Evolutionary conservation across 2,888 invertebrate species (phyloP).

Genomic region (Temnothorax ravouxi): DNA sequence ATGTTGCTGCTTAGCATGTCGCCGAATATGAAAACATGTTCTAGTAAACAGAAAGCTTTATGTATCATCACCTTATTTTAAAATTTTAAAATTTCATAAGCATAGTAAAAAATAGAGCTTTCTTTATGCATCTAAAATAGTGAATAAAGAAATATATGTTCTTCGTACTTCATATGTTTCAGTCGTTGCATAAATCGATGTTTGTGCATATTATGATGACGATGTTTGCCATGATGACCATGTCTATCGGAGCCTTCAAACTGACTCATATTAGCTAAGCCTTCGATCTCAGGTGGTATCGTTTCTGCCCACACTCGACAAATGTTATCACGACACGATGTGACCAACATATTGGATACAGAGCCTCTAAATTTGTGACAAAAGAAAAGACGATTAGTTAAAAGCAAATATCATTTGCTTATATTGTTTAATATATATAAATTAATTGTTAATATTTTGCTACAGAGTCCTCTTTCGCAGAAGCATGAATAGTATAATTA

Average conservation of each 20-base stretch:
- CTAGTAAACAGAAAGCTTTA: conserved; percentile 85
- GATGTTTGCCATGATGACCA: conserved; percentile 91
- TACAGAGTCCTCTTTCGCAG: neutral
- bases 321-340: conserved; percentile 99
- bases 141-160: neutral
- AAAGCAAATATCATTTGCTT: neutral
- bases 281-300: conserved; percentile 96
- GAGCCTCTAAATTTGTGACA: conserved; percentile 91
- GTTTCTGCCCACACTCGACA: conserved; percentile 99
- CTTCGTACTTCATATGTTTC: conserved; percentile 96
- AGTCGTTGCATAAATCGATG: conserved; percentile 98
- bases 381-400: neutral
- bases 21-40: conserved; percentile 96
- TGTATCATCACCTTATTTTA: conserved; percentile 53
- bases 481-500: neutral
- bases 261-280: conserved; percentile 91
- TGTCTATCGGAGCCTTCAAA: conserved; percentile 89
- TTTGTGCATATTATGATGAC: conserved; percentile 96
- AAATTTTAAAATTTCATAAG: conserved; percentile 1
- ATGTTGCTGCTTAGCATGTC: conserved; percentile 93
- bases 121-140: neutral
- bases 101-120: conserved; percentile 12
- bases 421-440: neutral
- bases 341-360: conserved; percentile 98
- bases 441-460: conserved; percentile 12